Evolutionary conservation across 2,113 vertebrate species (phyloP).

Genomic region (Trematomus loennbergii): DNA sequence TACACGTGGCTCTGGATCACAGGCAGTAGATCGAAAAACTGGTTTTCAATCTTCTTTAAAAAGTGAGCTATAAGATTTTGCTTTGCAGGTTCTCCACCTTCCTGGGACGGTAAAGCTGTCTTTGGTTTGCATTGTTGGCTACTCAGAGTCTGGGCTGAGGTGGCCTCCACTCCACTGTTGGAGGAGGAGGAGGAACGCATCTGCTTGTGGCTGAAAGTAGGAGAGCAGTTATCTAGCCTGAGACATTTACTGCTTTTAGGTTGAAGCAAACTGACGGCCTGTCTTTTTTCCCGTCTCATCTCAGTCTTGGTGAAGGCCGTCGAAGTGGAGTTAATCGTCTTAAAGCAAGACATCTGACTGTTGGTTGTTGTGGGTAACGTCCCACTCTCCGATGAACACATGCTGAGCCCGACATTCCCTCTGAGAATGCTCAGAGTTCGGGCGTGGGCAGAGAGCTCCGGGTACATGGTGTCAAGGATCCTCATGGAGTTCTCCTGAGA

Average conservation of each 20-base stretch:
- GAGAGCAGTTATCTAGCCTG: slow-evolving; percentile 82
- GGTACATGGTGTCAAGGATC: slow-evolving; percentile 96
- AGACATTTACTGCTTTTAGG: slow-evolving; percentile 87
- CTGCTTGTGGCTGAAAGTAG: slow-evolving; percentile 40
- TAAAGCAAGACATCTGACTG: slow-evolving; percentile 86
- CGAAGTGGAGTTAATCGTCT: slow-evolving; percentile 86
- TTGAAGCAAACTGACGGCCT: slow-evolving; percentile 31
- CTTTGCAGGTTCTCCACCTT: slow-evolving; percentile 3
- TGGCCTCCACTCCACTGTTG: slow-evolving; percentile 18
- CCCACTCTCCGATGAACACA: slow-evolving; percentile 73
- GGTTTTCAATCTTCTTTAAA: slow-evolving; percentile 85
- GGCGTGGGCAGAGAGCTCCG: slow-evolving; percentile 92
- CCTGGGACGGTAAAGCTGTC: not conserved
- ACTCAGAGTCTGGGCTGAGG: not conserved
- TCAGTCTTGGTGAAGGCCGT: slow-evolving; percentile 94
- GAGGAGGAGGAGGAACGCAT: not conserved
- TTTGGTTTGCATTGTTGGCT: not conserved
- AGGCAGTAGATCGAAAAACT: slow-evolving; percentile 91
- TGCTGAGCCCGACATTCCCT: slow-evolving; percentile 88
- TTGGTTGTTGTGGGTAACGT: slow-evolving; percentile 68
- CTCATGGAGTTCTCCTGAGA: slow-evolving; percentile 93
- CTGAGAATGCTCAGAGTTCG: slow-evolving; percentile 93
- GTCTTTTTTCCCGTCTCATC: slow-evolving; percentile 78
- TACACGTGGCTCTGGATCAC: slow-evolving; percentile 89
- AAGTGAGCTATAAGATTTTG: slow-evolving; percentile 58